Evolutionary conservation across 2,888 invertebrate species (phyloP).

Genomic region (Keiferia lycopersicella): DNA sequence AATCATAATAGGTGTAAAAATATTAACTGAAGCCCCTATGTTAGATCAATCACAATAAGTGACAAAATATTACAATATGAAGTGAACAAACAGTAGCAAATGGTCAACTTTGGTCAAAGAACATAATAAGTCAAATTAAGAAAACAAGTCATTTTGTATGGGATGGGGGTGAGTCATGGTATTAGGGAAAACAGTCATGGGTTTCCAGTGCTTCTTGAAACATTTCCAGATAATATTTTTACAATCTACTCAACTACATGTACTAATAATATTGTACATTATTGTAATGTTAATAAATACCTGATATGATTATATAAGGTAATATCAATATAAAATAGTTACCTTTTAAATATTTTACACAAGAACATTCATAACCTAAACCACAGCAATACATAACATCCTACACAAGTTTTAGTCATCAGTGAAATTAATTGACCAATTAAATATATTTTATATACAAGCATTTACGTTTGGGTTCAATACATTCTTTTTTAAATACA

Average conservation of each 20-base stretch:
- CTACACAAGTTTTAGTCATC: neutral
- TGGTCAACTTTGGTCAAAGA: too few species aligned
- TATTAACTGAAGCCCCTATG: neutral
- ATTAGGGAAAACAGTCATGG: too few species aligned
- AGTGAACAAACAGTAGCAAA: too few species aligned
- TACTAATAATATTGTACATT: too few species aligned
- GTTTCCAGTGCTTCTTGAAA: too few species aligned
- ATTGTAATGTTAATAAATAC: neutral
- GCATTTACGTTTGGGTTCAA: constrained; percentile 8
- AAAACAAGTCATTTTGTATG: too few species aligned
- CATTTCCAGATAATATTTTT: too few species aligned
- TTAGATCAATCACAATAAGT: too few species aligned
- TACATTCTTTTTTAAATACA: constrained; percentile 1
- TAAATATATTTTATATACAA: constrained; percentile 21
- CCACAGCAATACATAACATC: neutral
- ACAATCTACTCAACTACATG: too few species aligned
- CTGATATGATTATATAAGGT: neutral
- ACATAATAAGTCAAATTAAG: too few species aligned
- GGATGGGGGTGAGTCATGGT: too few species aligned
- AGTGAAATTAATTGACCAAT: neutral
- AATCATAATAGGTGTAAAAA: constrained; percentile 2
- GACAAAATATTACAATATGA: too few species aligned
- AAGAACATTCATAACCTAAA: neutral
- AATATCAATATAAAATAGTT: neutral
- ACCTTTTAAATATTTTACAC: neutral